A percentile compares a stretch with the other conserved stretches of the same genome.
Evolutionary conservation across 2,888 invertebrate genomes (phyloP).

Genomic region (Druceiella hillmani): DNA sequence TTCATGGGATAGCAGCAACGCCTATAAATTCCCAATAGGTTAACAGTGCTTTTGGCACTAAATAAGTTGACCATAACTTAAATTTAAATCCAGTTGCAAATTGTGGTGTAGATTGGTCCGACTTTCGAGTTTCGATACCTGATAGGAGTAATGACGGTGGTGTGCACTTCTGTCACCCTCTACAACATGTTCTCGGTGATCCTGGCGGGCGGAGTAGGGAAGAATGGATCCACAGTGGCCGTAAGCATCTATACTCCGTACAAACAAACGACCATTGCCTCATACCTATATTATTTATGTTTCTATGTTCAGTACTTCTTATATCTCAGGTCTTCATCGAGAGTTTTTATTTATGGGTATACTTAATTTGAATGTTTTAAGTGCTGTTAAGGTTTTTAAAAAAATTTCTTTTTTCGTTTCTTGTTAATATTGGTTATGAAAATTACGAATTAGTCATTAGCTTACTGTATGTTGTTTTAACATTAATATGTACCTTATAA

Average conservation of each 20-base stretch:
- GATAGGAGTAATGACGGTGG: constrained; percentile 68
- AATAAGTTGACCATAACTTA: not conserved
- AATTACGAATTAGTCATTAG: no score
- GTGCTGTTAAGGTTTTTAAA: no score
- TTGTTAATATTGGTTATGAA: no score
- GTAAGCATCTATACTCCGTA: constrained; percentile 63
- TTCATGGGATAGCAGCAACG: no score
- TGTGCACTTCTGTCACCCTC: constrained; percentile 66
- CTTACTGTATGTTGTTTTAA: no score
- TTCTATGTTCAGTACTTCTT: not conserved
- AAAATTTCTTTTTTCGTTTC: no score
- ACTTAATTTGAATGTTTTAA: no score
- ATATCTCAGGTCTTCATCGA: no score
- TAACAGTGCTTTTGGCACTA: no score
- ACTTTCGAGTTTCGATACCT: constrained; percentile 70
- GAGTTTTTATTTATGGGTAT: no score
- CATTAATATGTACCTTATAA: no score
- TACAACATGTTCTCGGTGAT: constrained; percentile 71
- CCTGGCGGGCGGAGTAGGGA: constrained; percentile 89
- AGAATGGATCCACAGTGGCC: constrained; percentile 98
- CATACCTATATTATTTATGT: not conserved
- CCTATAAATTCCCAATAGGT: no score
- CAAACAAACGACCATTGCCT: not conserved
- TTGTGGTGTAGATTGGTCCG: constrained; percentile 34
- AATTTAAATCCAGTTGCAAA: constrained; percentile 6